Conservation (phyloP, 2,113 vertebrate species). For the Manacus vitellinus region DNA sequence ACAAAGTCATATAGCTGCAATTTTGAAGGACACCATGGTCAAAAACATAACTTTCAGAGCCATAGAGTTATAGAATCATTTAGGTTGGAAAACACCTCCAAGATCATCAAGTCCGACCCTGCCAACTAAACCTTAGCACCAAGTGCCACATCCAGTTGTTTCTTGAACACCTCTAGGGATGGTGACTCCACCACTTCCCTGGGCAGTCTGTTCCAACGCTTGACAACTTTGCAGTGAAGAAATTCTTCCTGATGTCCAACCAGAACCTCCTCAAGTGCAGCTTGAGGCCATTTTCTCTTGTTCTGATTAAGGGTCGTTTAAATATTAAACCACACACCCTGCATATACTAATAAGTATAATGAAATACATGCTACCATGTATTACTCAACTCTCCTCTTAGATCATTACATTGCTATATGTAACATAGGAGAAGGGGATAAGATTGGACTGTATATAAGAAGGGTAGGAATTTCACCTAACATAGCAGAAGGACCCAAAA, state of each 20-base stretch:
- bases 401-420: neutral
- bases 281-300: neutral
- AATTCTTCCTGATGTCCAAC: neutral
- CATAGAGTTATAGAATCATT: no score
- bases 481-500: neutral
- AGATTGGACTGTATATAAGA: neutral
- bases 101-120: neutral
- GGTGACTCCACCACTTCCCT: neutral
- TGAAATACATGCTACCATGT: neutral
- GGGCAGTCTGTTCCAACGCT: neutral
- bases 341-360: neutral
- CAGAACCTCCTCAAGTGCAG: neutral
- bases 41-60: neutral
- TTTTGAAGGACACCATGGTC: rapidly evolving
- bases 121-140: neutral
- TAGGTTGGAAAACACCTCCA: neutral
- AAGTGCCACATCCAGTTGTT: neutral
- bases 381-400: neutral
- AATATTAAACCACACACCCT: neutral
- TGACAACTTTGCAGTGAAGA: neutral
- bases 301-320: neutral
- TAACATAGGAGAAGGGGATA: neutral
- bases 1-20: neutral
- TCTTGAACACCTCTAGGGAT: neutral
- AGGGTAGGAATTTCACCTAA: neutral